Conservation (phyloP, 2,888 invertebrate genomes). For the Blomia tropicalis region DNA sequence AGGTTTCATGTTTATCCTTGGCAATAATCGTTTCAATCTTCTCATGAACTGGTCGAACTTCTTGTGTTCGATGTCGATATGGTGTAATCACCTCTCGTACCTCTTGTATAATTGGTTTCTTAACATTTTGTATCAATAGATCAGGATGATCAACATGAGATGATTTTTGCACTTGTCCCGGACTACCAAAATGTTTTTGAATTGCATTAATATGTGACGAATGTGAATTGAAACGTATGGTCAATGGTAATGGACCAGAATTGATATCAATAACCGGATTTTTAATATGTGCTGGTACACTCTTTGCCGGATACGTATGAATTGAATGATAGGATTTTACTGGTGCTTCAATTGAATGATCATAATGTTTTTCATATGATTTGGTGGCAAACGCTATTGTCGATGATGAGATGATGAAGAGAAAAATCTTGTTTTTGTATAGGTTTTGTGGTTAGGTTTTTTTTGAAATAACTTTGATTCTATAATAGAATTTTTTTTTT, state of each 20-base stretch:
- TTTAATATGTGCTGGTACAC: not conserved
- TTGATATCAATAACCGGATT: conserved; percentile 9
- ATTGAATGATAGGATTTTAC: conserved; percentile 11
- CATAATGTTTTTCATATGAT: not conserved
- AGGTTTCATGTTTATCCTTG: not conserved
- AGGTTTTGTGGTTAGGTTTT: too few species aligned
- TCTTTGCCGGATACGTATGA: not conserved
- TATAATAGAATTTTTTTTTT: too few species aligned
- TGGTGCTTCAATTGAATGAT: conserved; percentile 6
- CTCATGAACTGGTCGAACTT: not conserved
- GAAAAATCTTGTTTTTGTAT: too few species aligned
- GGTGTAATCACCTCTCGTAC: conserved; percentile 4
- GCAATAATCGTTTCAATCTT: conserved; percentile 9
- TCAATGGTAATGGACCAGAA: conserved; percentile 12
- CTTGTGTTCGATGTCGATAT: not conserved
- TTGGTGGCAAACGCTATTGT: not conserved
- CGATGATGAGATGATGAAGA: too few species aligned
- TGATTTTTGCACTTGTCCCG: conserved; percentile 2
- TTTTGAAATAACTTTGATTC: too few species aligned
- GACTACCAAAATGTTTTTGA: conserved; percentile 10
- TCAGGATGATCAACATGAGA: not conserved
- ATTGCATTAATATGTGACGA: conserved; percentile 4
- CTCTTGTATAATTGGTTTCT: not conserved
- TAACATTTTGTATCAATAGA: not conserved
- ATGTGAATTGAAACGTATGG: conserved; percentile 10